Evolutionary conservation across 53 echinoderm and acorn worm genomes (phyloP).

Genomic region (Apostichopus leukothele): DNA sequence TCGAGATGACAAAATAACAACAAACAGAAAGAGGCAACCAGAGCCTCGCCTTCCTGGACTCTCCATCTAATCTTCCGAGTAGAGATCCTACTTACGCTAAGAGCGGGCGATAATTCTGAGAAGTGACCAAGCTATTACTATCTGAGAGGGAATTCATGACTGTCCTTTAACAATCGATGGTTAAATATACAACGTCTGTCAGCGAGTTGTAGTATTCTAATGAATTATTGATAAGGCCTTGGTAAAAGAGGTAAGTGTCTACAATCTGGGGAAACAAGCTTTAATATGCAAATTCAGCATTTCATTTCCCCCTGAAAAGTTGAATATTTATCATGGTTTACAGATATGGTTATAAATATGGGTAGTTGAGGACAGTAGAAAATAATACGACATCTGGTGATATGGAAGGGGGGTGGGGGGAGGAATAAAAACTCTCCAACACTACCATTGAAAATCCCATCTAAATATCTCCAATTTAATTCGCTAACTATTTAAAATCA

Average conservation of each 20-base stretch:
- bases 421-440: no score
- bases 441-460: no score
- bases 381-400: no score
- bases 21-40: not conserved
- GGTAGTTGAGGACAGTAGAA: no score
- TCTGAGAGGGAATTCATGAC: not conserved
- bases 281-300: no score
- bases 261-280: no score
- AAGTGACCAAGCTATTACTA: conserved; percentile 2
- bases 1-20: not conserved
- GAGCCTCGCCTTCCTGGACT: not conserved
- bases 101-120: not conserved
- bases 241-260: not conserved
- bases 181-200: not conserved
- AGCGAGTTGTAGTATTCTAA: not conserved
- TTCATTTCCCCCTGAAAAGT: no score
- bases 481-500: no score
- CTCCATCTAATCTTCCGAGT: conserved; percentile 5
- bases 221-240: not conserved
- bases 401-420: no score
- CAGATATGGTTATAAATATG: no score
- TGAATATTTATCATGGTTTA: no score
- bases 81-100: not conserved
- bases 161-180: not conserved
- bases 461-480: no score